Percentiles rank a stretch among this genome's conserved stretches.
Evolutionary conservation across 2,888 invertebrate species (phyloP).

Genomic region (Phyllotreta striolata): DNA sequence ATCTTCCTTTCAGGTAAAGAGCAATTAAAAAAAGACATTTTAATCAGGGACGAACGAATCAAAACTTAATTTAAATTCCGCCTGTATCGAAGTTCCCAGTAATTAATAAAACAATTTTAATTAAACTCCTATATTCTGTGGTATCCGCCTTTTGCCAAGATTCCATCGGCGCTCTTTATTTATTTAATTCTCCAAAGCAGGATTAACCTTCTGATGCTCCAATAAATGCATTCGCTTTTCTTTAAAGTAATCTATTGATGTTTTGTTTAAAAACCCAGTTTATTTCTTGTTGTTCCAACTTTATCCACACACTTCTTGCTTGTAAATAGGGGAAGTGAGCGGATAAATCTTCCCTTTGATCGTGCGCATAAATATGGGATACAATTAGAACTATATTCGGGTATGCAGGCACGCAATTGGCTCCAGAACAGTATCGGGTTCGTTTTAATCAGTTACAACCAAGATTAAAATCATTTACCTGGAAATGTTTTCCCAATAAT

Average conservation of each 20-base stretch:
- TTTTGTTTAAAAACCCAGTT: not conserved
- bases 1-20: slow-evolving; percentile 26
- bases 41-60: slow-evolving; percentile 43
- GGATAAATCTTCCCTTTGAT: no score
- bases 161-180: slow-evolving; percentile 12
- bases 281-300: not conserved
- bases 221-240: slow-evolving; percentile 1
- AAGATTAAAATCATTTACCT: no score
- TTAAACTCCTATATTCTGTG: slow-evolving; percentile 36
- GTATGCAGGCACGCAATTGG: no score
- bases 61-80: slow-evolving; percentile 44
- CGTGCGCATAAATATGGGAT: no score
- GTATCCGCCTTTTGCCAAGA: slow-evolving; percentile 7
- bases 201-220: slow-evolving; percentile 12
- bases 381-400: no score
- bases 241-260: not conserved
- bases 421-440: no score
- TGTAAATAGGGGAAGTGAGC: no score
- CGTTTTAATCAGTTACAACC: no score
- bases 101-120: slow-evolving; percentile 47
- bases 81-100: slow-evolving; percentile 40
- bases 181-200: slow-evolving; percentile 1
- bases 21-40: slow-evolving; percentile 26
- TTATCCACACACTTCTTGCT: no score
- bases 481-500: no score